Evolutionary conservation across 2,888 invertebrate genomes (phyloP), one percentile per base, ranked within the genome.

Genomic region (Notocelia uddmanniana): DNA sequence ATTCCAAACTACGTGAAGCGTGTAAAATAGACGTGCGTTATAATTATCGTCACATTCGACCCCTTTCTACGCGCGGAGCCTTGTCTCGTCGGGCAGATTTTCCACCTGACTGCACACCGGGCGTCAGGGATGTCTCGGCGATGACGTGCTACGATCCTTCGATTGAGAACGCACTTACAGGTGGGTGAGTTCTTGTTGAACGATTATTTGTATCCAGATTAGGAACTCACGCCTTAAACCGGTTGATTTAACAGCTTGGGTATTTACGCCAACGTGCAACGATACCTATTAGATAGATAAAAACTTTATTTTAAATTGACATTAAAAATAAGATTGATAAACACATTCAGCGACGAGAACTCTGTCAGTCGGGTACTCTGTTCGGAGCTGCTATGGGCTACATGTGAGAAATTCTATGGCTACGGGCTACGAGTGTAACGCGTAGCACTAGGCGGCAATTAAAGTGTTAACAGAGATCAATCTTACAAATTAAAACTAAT

Each of bases 1-100:
- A 64, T 54, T 54, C 34, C 37, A 37, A 64, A n/a, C 10, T 37
- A 34, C 37, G 34, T 54, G 64, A 64, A 64, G 64, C 52, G 64
- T 64, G 52, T 54, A 37, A 64, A 54, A 54, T 54, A 37, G 34
- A 54, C 37, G 37, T 37, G 52, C 52, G 52, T 21, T 34, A 34
- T n/a, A 54, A 54, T 54, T 37, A 37, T 60, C 23, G 21, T 45
- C 45, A n/a, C 37, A 31, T 54, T 3, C 5, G 31, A 52, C 6
- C 37, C 15, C 37, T n/a, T 34, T 37, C 13, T 19, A 45, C 57
- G 66, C 11, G 26, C 57, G 55, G 66, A 55, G 37, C 19, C 55
- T 66, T 57, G 55, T 66, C 63, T 41, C 23, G 9, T 23, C 45
- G 26, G 31, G 45, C 11, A 21, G 45, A 23, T 59, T 68, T 59